Evolutionary conservation across 2,113 vertebrate species (phyloP), one percentile per base, ranked within the genome.

Genomic region (Rafetus swinhoei): DNA sequence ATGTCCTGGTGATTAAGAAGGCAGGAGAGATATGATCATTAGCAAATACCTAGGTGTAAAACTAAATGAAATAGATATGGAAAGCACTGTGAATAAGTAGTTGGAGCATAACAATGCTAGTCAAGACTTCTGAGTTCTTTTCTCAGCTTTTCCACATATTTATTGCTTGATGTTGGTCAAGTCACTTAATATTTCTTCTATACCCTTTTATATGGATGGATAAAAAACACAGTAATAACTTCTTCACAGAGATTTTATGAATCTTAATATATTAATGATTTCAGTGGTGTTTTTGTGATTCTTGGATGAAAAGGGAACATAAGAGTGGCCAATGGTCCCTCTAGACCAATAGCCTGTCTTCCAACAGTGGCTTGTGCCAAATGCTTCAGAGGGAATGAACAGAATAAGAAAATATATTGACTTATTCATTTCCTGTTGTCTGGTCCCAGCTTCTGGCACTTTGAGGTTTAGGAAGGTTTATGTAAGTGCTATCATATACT

Each of bases 51-150:
- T 72, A 84, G 79, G 1, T 29, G 72, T 62, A 59, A 83, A 87
- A 55, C 6, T 81, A 77, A 77, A 50, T 77, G 22, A 77, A 77
- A 21, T 32, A 14, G 4, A 57, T 86, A 56, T 35, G 5, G 53
- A 88, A 81, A 93, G 6, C 6, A 54, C 3, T 39, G 5, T 74
- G 27, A 90, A 65, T 90, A 54, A 90, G 76, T 92, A 93, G 82
- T 57, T 0, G 5, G 4, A 25, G 5, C 16, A 55, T 25, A 69
- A 72, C 62, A n/a, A 9, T 2, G 2, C 0, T 39, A 21, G 24
- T 60, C 9, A 39, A 2, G 1, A 13, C 3, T 82, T 86, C 45
- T 84, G 16, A 25, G 22, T 4, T 11, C 2, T 81, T 81, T 25
- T 16, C 0, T 14, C 50, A 85, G 50, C 14, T n/a, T 29, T 85